Evolutionary conservation across 1,140 invertebrate species (phyloP).

Genomic region (Formica selysi): DNA sequence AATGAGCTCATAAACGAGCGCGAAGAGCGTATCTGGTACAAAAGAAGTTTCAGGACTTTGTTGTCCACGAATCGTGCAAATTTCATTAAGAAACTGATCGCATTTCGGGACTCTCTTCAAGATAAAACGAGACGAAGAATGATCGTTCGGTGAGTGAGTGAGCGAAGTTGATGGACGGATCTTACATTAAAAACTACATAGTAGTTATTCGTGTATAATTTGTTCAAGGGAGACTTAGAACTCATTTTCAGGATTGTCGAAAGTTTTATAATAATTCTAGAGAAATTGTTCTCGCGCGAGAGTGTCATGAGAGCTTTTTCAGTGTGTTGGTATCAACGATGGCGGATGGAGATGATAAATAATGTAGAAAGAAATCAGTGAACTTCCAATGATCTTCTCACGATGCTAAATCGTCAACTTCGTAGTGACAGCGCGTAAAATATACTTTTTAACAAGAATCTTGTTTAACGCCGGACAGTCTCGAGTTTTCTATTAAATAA

Average conservation of each 20-base stretch:
- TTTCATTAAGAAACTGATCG: slow-evolving; percentile 43
- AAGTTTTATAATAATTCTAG: not conserved
- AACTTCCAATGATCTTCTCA: not conserved
- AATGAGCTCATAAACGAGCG: slow-evolving; percentile 38
- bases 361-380: slow-evolving; percentile 5
- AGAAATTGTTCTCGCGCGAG: not conserved
- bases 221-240: not conserved
- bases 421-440: not conserved
- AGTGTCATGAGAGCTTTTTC: not conserved
- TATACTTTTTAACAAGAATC: not conserved
- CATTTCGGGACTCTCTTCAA: slow-evolving; percentile 21
- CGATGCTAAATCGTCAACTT: slow-evolving; percentile 3
- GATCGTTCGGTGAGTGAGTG: not conserved
- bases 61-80: slow-evolving; percentile 24
- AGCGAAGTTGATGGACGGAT: not conserved
- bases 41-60: not conserved
- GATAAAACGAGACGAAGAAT: slow-evolving; percentile 8
- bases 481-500: not conserved
- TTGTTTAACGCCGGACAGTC: not conserved
- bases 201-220: not conserved
- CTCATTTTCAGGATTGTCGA: not conserved
- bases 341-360: not conserved
- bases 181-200: not conserved
- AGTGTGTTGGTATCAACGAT: not conserved
- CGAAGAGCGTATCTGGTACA: not conserved